A percentile compares a stretch with the other conserved stretches of the same genome.
Evolutionary conservation across 1,140 invertebrate species (phyloP).

Genomic region (Atopsyche davidsoni): DNA sequence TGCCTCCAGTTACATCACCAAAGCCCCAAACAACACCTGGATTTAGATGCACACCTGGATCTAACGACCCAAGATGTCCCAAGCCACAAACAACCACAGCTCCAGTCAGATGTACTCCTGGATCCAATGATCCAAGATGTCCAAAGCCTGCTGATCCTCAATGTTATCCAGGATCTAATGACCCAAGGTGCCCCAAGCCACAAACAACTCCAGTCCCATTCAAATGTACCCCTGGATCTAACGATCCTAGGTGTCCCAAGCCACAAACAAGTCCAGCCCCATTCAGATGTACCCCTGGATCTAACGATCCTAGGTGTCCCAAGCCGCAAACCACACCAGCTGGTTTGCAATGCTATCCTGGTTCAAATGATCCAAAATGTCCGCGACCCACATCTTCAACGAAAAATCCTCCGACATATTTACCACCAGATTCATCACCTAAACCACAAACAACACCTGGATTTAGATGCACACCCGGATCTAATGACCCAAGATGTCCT

Average conservation of each 20-base stretch:
- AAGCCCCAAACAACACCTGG: constrained; percentile 35
- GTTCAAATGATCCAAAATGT: constrained; percentile 6
- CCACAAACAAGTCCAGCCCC: constrained; percentile 12
- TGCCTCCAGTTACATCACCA: constrained; percentile 37
- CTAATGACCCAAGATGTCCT: constrained; percentile 36
- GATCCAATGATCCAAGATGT: constrained; percentile 18
- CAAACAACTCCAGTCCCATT: neutral
- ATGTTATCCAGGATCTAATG: constrained; percentile 32
- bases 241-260: constrained; percentile 34
- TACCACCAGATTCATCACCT: constrained; percentile 27
- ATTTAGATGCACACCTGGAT: constrained; percentile 35
- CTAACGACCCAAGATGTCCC: constrained; percentile 33
- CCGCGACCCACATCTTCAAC: constrained; percentile 18
- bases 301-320: constrained; percentile 38
- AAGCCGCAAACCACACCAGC: constrained; percentile 7
- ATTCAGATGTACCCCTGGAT: constrained; percentile 37
- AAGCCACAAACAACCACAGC: constrained; percentile 22
- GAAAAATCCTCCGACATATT: constrained; percentile 11
- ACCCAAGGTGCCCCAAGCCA: constrained; percentile 35
- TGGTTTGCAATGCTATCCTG: neutral
- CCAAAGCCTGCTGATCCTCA: constrained; percentile 30
- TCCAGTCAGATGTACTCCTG: constrained; percentile 35
- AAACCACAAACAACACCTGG: constrained; percentile 14
- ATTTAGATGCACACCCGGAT: constrained; percentile 34
- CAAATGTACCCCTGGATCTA: constrained; percentile 32